A percentile compares a stretch with the other conserved stretches of the same genome.
Conservation (phyloP, 2,888 invertebrate genomes). For the Portevinia maculata region DNA sequence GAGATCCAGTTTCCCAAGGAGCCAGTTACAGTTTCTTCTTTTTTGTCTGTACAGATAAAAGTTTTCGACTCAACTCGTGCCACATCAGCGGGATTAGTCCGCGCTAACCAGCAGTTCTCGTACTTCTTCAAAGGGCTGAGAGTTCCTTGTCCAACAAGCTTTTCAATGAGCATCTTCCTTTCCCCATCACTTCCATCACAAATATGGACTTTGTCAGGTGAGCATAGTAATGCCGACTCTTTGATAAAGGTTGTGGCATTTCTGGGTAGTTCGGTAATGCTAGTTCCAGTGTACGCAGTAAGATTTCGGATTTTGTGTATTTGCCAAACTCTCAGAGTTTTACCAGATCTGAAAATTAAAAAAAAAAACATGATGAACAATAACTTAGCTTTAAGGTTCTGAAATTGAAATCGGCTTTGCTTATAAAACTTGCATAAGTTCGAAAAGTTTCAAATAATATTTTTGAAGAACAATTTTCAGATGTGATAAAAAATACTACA, state of each 20-base stretch:
- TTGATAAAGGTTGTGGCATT: constrained; percentile 88
- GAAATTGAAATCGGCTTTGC: no score
- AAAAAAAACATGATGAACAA: constrained; percentile 1
- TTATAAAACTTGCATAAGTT: no score
- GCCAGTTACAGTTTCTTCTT: constrained; percentile 92
- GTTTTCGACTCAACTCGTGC: constrained; percentile 98
- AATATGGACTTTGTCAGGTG: constrained; percentile 93
- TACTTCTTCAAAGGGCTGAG: constrained; percentile 92
- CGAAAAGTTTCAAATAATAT: no score
- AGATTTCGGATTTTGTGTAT: constrained; percentile 22
- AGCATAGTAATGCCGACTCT: constrained; percentile 90
- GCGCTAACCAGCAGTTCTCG: constrained; percentile 96
- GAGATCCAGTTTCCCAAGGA: constrained; percentile 97
- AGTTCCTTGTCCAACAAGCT: constrained; percentile 91
- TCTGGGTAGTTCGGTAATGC: constrained; percentile 77
- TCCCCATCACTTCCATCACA: constrained; percentile 96
- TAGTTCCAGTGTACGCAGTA: constrained; percentile 57
- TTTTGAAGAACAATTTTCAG: no score
- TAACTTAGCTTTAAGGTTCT: no score
- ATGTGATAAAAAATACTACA: no score
- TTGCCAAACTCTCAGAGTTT: constrained; percentile 42
- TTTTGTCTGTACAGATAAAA: constrained; percentile 93
- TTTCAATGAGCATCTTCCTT: constrained; percentile 88
- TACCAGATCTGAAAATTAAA: constrained; percentile 43
- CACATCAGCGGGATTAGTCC: constrained; percentile 98